phyloP scores from a whole-genome alignment of 2,888 invertebrate genomes.

The Agonum fuliginosum region DNA sequence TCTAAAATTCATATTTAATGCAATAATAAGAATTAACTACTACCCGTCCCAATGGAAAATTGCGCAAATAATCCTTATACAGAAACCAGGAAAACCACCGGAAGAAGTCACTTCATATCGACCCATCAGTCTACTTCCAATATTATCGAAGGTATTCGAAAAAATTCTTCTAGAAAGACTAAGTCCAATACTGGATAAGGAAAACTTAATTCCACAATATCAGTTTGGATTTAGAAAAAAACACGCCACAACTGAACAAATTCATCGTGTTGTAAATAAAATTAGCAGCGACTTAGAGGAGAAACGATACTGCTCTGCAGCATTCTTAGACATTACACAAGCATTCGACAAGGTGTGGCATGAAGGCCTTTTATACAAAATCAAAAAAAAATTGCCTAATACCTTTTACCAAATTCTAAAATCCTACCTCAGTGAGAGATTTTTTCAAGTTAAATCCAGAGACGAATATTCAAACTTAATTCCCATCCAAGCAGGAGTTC shows the following conservation, averaged over 20 bases:
- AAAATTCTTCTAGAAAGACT: constrained; percentile 61
- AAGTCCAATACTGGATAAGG: constrained; percentile 40
- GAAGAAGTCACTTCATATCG: constrained; percentile 59
- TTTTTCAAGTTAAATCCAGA: no score
- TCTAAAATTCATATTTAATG: constrained; percentile 49
- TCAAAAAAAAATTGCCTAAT: no score
- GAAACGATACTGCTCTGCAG: constrained; percentile 43
- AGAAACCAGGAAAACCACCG: constrained; percentile 62
- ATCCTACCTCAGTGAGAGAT: no score
- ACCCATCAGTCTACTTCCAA: constrained; percentile 63
- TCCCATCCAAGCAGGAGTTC: no score
- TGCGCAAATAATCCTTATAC: constrained; percentile 64
- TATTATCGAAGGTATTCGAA: constrained; percentile 62
- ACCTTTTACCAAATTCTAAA: no score
- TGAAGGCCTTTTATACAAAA: no score
- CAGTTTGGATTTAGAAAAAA: constrained; percentile 33
- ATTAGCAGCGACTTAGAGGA: not conserved
- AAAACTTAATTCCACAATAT: constrained; percentile 31
- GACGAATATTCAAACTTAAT: no score
- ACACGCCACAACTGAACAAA: constrained; percentile 16
- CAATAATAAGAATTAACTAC: constrained; percentile 60
- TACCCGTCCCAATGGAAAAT: constrained; percentile 62
- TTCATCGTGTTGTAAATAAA: not conserved
- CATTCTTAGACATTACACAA: constrained; percentile 26
- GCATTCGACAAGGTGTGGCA: no score